These are phyloP conservation scores for Drosophila leonis DNA, from an alignment of 2,888 invertebrate species.

Conservation along the genomic window DNA sequence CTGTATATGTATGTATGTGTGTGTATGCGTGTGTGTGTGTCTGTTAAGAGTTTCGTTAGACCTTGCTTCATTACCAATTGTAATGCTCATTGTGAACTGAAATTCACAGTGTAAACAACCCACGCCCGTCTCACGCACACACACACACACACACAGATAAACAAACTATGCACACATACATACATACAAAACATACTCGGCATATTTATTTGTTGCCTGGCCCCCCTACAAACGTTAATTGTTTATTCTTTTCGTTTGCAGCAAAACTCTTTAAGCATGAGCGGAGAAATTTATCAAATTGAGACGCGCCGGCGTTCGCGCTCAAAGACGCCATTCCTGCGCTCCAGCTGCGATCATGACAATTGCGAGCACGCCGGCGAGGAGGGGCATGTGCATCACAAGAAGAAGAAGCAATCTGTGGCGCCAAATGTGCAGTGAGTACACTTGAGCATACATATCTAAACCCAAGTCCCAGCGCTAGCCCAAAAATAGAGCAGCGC, in stretches of 20 bases:
- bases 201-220: conserved; percentile 27
- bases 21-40: not conserved
- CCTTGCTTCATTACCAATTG: conserved; percentile 47
- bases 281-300: conserved; percentile 80
- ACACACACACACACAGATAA: conserved; percentile 8
- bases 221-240: conserved; percentile 32
- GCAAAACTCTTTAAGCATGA: conserved; percentile 65
- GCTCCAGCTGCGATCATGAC: conserved; percentile 87
- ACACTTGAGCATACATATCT: conserved; percentile 15
- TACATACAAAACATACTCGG: conserved; percentile 7
- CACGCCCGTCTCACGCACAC: conserved; percentile 50
- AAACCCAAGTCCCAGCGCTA: not conserved
- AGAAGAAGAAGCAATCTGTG: conserved; percentile 83
- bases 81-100: conserved; percentile 20
- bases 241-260: conserved; percentile 36
- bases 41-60: conserved; percentile 33
- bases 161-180: not conserved
- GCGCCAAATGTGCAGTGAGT: conserved; percentile 83
- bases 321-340: conserved; percentile 89
- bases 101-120: conserved; percentile 64
- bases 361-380: conserved; percentile 87
- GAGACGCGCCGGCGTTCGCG: conserved; percentile 90
- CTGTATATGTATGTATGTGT: too few species aligned
- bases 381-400: conserved; percentile 86
- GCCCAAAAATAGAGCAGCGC: conserved; percentile 1